Evolutionary conservation across 2,888 invertebrate species (phyloP).

Genomic region (Erpobdella octoculata): DNA sequence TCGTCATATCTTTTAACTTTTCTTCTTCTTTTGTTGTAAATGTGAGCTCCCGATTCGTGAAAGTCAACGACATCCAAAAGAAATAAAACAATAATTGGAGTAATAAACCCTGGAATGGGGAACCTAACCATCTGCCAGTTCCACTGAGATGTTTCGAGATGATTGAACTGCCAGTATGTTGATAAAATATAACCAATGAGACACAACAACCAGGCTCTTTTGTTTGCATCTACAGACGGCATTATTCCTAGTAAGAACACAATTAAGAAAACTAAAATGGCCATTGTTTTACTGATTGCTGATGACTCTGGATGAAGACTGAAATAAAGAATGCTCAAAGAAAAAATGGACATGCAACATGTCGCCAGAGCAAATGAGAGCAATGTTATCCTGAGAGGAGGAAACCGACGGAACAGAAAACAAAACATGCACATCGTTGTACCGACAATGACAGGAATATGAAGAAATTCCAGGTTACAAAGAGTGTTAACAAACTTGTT

Average conservation of each 20-base stretch:
- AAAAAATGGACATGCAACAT: slow-evolving; percentile 29
- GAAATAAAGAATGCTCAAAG: slow-evolving; percentile 27
- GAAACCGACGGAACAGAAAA: slow-evolving; percentile 33
- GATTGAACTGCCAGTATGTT: slow-evolving; percentile 31
- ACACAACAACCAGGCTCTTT: slow-evolving; percentile 31
- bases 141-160: slow-evolving; percentile 33
- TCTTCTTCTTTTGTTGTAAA: not conserved
- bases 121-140: slow-evolving; percentile 30
- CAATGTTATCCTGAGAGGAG: slow-evolving; percentile 16
- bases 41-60: slow-evolving; percentile 4
- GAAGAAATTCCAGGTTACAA: slow-evolving; percentile 32
- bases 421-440: slow-evolving; percentile 33
- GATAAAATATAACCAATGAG: slow-evolving; percentile 12
- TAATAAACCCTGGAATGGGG: slow-evolving; percentile 33
- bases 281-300: not conserved
- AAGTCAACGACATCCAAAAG: slow-evolving; percentile 25
- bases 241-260: slow-evolving; percentile 29
- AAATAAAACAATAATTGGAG: slow-evolving; percentile 31
- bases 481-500: not conserved
- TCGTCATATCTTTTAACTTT: not conserved
- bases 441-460: slow-evolving; percentile 35
- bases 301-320: not conserved
- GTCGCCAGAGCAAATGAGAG: slow-evolving; percentile 25
- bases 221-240: slow-evolving; percentile 21
- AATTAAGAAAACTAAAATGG: slow-evolving; percentile 26